A percentile compares a stretch with the other conserved stretches of the same genome.
Conservation (phyloP, 2,797 vertebrate species). For the Decapterus maruadsi region DNA sequence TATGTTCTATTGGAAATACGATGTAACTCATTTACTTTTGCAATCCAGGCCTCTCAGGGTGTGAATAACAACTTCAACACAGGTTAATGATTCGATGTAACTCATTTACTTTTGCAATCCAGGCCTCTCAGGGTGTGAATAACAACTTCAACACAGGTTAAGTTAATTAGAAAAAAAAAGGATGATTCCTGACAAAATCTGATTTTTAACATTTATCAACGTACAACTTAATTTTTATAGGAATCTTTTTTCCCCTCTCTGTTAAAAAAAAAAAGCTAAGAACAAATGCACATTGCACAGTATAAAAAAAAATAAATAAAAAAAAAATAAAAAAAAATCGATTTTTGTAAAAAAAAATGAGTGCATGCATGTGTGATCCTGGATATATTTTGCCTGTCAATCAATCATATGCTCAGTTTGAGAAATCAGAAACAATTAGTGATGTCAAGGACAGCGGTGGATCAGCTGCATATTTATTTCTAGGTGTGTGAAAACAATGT, state of each 20-base stretch:
- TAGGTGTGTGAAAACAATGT: neutral
- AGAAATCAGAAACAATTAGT: slow-evolving; percentile 36
- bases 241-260: neutral
- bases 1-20: neutral
- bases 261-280: too few relatives aligned
- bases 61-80: neutral
- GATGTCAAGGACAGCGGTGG: neutral
- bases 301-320: too few relatives aligned
- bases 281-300: too few relatives aligned
- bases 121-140: neutral
- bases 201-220: too few relatives aligned
- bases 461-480: slow-evolving; percentile 15
- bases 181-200: too few relatives aligned
- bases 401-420: slow-evolving; percentile 22
- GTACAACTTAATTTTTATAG: too few relatives aligned
- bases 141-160: neutral
- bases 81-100: neutral
- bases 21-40: neutral
- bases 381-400: slow-evolving; percentile 14
- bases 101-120: neutral
- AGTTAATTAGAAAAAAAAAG: neutral
- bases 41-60: neutral
- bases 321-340: too few relatives aligned
- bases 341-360: too few relatives aligned
- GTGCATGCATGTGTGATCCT: neutral